A percentile compares a stretch with the other conserved stretches of the same genome.
phyloP scores from a whole-genome alignment of 23 tunicate genomes.

The Trididemnum nubilum region DNA sequence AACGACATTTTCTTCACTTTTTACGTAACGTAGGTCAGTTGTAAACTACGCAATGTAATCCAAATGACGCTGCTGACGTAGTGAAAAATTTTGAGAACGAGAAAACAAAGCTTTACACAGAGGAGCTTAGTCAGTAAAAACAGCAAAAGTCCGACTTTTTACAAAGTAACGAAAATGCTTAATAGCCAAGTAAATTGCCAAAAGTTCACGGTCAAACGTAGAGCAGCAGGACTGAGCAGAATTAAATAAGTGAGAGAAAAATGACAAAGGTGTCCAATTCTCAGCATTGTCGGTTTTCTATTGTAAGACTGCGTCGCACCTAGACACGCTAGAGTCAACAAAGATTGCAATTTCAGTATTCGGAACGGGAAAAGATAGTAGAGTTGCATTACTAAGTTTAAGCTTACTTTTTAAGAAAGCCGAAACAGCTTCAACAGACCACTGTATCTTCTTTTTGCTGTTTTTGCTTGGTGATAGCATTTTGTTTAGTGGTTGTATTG shows the following conservation, averaged over 20 bases:
- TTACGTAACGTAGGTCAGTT: background rate
- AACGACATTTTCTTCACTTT: background rate
- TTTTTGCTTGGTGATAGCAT: background rate
- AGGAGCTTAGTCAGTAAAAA: background rate
- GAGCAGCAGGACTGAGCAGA: background rate
- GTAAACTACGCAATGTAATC: background rate
- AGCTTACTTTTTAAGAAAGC: background rate
- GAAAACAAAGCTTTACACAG: background rate
- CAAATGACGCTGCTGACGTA: background rate
- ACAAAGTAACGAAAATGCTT: background rate
- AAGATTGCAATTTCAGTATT: background rate
- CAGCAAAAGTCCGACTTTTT: background rate
- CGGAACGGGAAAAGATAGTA: background rate
- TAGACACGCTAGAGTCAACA: background rate
- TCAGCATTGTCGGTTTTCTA: background rate
- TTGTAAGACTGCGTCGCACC: background rate
- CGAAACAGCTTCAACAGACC: background rate
- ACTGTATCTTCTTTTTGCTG: background rate
- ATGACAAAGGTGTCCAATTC: background rate
- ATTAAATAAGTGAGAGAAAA: background rate
- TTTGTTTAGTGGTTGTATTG: background rate
- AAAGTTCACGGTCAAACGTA: background rate
- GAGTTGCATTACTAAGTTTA: background rate
- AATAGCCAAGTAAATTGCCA: background rate
- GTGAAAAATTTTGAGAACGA: background rate